Evolutionary conservation across 1,140 invertebrate genomes (phyloP).

Genomic region (Sipha flava): DNA sequence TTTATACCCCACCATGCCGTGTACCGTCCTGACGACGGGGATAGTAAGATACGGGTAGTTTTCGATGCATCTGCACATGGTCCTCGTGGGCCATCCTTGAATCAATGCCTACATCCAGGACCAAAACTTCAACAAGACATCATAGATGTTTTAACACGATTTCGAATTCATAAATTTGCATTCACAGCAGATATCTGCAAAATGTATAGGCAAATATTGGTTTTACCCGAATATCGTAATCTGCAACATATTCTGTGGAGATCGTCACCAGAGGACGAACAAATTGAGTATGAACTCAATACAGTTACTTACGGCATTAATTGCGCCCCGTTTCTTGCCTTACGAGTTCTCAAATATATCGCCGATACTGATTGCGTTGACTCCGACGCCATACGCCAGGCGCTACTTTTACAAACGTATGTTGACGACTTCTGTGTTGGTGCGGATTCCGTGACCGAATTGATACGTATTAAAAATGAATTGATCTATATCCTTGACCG

Average conservation of each 20-base stretch:
- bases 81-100: slow-evolving; percentile 37
- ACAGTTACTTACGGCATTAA: too few species aligned
- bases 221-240: slow-evolving; percentile 32
- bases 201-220: slow-evolving; percentile 6
- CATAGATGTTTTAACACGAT: slow-evolving; percentile 41
- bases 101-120: slow-evolving; percentile 39
- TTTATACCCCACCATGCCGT: slow-evolving; percentile 41
- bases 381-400: too few species aligned
- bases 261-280: not conserved
- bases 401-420: too few species aligned
- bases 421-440: too few species aligned
- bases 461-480: too few species aligned
- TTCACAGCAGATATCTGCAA: slow-evolving; percentile 6
- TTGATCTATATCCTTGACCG: too few species aligned
- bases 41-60: slow-evolving; percentile 41
- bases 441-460: too few species aligned
- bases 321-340: too few species aligned
- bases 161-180: too few species aligned
- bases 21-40: slow-evolving; percentile 34
- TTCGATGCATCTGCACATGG: slow-evolving; percentile 42
- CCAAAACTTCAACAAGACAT: slow-evolving; percentile 42
- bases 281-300: not conserved
- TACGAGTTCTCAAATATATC: too few species aligned
- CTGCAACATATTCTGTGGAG: slow-evolving; percentile 44
- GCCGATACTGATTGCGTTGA: too few species aligned